Percentiles rank a stretch among this genome's conserved stretches.
These are phyloP conservation scores for Struthidea cinerea DNA, from an alignment of 2,113 vertebrate species.

Conservation along the genomic window DNA sequence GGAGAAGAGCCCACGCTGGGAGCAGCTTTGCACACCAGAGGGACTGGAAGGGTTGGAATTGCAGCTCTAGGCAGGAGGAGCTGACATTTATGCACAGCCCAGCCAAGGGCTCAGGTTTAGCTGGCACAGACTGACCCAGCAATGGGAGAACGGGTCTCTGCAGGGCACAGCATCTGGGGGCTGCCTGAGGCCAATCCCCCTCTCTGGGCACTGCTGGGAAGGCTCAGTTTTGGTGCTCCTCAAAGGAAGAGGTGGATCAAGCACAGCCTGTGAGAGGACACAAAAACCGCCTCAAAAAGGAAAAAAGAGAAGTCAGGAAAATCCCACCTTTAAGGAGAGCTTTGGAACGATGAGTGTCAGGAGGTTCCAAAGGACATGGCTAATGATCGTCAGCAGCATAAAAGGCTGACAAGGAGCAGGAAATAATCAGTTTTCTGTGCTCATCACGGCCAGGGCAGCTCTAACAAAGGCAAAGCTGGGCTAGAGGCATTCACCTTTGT, in stretches of 20 bases:
- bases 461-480: background rate
- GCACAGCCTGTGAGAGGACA: background rate
- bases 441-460: background rate
- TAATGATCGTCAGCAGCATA: background rate
- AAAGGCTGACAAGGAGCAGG: background rate
- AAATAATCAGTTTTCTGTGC: background rate
- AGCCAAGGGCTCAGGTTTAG: fast-evolving
- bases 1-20: background rate
- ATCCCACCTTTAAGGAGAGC: background rate
- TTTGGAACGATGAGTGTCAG: background rate
- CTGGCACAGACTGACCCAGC: background rate
- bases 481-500: background rate
- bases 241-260: fast-evolving
- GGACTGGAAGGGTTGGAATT: background rate
- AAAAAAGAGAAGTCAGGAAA: background rate
- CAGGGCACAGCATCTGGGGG: fast-evolving
- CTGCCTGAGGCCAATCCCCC: background rate
- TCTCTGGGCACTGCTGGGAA: background rate
- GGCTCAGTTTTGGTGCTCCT: fast-evolving
- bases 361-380: background rate
- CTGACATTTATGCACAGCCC: fast-evolving
- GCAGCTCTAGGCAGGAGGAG: background rate
- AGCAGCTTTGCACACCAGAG: background rate
- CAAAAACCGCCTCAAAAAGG: background rate
- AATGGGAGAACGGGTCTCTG: background rate